Evolutionary conservation across 2,888 invertebrate genomes (phyloP).

Genomic region (Platycnemis pennipes): DNA sequence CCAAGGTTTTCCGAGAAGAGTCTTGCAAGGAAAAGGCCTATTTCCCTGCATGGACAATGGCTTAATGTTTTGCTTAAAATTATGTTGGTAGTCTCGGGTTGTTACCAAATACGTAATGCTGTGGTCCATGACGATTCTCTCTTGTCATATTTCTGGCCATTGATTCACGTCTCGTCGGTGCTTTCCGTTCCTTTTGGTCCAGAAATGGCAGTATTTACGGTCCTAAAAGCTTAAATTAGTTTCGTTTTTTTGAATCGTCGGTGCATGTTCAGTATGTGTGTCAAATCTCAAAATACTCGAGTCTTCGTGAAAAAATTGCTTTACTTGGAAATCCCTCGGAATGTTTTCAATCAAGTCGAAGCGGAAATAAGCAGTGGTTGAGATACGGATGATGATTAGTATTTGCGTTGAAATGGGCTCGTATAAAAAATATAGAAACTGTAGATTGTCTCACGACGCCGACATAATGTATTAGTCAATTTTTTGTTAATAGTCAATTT

Average conservation of each 20-base stretch:
- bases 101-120: neutral
- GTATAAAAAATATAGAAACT: too few relatives aligned
- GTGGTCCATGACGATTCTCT: neutral
- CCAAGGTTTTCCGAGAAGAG: conserved; percentile 6
- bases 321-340: too few relatives aligned
- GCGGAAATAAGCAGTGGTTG: too few relatives aligned
- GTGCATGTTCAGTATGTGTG: too few relatives aligned
- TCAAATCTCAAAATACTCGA: too few relatives aligned
- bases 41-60: neutral
- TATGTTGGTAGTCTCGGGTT: neutral
- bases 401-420: too few relatives aligned
- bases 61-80: neutral
- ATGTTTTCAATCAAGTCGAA: too few relatives aligned
- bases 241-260: neutral
- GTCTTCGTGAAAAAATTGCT: too few relatives aligned
- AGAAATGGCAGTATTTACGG: neutral
- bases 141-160: neutral
- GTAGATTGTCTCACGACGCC: too few relatives aligned
- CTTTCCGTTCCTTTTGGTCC: neutral
- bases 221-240: neutral
- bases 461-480: too few relatives aligned
- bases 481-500: too few relatives aligned
- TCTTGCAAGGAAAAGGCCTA: neutral
- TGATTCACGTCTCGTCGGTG: neutral
- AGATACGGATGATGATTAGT: too few relatives aligned